phyloP scores from a whole-genome alignment of 2,113 vertebrate genomes.

The Anoura caudifer region DNA sequence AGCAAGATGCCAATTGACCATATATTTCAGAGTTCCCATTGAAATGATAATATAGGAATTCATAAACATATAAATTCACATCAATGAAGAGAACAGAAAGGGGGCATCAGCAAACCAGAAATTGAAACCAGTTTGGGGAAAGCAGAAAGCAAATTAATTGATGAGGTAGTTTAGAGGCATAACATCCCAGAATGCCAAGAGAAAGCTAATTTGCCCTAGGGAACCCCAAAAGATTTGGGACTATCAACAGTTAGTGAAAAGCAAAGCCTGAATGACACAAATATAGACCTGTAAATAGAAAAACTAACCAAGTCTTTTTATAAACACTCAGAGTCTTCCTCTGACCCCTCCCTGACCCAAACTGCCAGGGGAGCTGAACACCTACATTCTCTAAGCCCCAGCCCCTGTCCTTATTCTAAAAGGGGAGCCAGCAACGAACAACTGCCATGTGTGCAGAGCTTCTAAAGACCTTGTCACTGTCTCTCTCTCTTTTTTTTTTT shows the following conservation, averaged over 20 bases:
- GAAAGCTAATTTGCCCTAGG: not conserved
- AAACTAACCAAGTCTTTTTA: not conserved
- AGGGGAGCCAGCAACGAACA: not conserved
- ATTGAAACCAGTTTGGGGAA: not conserved
- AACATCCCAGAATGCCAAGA: not conserved
- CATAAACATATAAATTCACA: not conserved
- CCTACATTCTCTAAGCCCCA: not conserved
- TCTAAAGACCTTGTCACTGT: not conserved
- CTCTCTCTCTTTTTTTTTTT: not conserved
- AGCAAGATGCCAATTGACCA: not conserved
- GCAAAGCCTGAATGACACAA: not conserved
- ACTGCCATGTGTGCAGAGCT: not conserved
- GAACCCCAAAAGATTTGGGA: not conserved
- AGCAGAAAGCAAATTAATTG: not conserved
- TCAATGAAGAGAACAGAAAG: not conserved
- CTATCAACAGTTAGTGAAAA: not conserved
- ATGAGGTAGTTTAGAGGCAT: not conserved
- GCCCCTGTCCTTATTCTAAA: not conserved
- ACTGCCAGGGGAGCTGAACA: not conserved
- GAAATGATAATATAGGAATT: not conserved
- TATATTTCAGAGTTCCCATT: not conserved
- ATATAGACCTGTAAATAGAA: not conserved
- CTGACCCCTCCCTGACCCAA: not conserved
- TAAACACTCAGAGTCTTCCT: not conserved
- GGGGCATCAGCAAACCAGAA: not conserved